Base-by-base conservation (phyloP, 2,888 invertebrate species). In the Synanthedon tipuliformis region DNA sequence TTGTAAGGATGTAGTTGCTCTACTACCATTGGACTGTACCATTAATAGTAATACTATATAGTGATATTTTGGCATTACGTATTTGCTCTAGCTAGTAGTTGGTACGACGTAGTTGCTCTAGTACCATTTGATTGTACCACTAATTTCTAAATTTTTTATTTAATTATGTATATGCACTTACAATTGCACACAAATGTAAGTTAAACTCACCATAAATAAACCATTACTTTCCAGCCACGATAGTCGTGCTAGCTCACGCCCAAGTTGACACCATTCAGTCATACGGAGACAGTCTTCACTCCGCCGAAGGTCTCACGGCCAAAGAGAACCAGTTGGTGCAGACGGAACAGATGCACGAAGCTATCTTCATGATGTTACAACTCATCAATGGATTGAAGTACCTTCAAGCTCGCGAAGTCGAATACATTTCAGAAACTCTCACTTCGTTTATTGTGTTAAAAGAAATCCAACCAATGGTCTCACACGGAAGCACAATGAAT, bases 301-400 rank as follows among this genome's bases (percentile, higher is more conserved):
- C 89, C 16, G 71, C 82, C n/a, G 86, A 89, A 75, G 61, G 84
- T 61, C 70, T 88, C 58, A 64, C 64, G 58, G 72, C 80, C 0
- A 82, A 86, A 52, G 87, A 88, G 34, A 75, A 81, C 63, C 81
- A 81, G 50, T 69, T 81, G 56, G 75, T 74, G 60, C 89, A 73
- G 72, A 89, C 80, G 54, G 90, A 77, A 68, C 89, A 74, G 75
- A 88, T 64, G 64, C 90, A 77, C 78, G 94, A 94, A 61, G 91
- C 93, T 48, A 92, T 92, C 57, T 94, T 95, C 71, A 89, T 95
- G 59, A 89, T 95, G 83, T 85, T 95, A 53, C 95, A 95, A 67
- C 82, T 95, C 56, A 92, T 95, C 27, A 94, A 94, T 61, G 94
- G 93, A 0, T 80, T 95, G 60, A 95, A 95, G 73, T 92, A 92